Evolutionary conservation across 2,113 vertebrate genomes (phyloP).

Genomic region (Nipponia nippon): DNA sequence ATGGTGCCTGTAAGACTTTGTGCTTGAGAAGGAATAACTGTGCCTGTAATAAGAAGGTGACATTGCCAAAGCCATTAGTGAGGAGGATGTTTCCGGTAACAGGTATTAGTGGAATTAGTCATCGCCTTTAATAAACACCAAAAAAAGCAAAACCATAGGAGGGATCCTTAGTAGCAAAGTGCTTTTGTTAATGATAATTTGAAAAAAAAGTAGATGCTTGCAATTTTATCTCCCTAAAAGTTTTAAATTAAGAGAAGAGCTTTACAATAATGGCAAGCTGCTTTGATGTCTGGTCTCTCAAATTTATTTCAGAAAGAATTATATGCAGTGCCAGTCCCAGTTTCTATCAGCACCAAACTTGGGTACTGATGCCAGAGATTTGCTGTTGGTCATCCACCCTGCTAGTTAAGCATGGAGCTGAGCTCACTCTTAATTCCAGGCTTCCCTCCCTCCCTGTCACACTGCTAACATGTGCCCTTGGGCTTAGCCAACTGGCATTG

Average conservation of each 20-base stretch:
- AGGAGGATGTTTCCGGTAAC: not conserved
- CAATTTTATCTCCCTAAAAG: not conserved
- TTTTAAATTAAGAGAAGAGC: not conserved
- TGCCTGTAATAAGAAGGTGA: not conserved
- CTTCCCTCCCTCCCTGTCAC: not conserved
- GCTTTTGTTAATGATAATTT: not conserved
- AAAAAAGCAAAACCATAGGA: not conserved
- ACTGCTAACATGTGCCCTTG: accelerated
- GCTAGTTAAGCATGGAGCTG: not conserved
- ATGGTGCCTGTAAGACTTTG: not conserved
- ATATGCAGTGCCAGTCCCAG: not conserved
- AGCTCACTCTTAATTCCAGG: not conserved
- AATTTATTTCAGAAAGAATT: not conserved
- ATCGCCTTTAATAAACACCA: not conserved
- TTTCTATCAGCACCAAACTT: not conserved
- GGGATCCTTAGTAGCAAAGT: not conserved
- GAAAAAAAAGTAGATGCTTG: not conserved
- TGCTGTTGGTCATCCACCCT: not conserved
- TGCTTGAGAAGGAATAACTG: not conserved
- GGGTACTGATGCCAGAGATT: not conserved
- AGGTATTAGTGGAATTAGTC: not conserved
- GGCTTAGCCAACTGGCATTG: not conserved
- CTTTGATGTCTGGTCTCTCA: not conserved
- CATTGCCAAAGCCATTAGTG: not conserved
- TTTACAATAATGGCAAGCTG: not conserved